Conservation (phyloP, 2,113 vertebrate species). For the Pycnonotus jocosus region DNA sequence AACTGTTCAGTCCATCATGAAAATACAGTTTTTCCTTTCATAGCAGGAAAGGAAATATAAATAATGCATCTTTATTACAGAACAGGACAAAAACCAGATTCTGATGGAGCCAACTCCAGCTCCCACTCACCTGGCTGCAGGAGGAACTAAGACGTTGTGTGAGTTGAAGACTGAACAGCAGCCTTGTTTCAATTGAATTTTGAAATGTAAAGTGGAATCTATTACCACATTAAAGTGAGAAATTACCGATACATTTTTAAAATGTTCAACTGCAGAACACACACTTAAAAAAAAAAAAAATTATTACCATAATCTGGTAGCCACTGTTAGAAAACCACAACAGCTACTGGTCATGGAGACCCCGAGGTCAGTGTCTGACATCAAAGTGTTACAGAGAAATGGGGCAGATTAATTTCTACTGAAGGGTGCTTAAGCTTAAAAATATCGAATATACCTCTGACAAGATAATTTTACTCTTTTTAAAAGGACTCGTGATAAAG, state of each 20-base stretch:
- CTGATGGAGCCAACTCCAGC: slow-evolving; percentile 33
- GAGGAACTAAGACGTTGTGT: slow-evolving; percentile 44
- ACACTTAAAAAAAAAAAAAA: slow-evolving; percentile 9
- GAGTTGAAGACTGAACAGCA: slow-evolving; percentile 51
- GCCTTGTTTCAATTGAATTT: slow-evolving; percentile 22
- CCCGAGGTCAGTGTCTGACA: slow-evolving; percentile 27
- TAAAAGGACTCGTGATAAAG: slow-evolving; percentile 59
- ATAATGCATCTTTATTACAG: slow-evolving; percentile 73
- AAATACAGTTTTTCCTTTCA: slow-evolving; percentile 64
- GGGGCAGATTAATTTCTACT: slow-evolving; percentile 22
- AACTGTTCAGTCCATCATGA: slow-evolving; percentile 73
- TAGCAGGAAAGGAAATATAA: slow-evolving; percentile 75
- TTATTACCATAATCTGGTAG: slow-evolving; percentile 14
- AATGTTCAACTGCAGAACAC: slow-evolving; percentile 47
- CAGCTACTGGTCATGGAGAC: slow-evolving; percentile 39
- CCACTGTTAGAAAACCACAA: slow-evolving; percentile 58
- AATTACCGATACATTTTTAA: slow-evolving; percentile 23
- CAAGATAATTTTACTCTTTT: slow-evolving; percentile 66
- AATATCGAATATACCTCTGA: slow-evolving; percentile 46
- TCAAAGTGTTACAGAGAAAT: slow-evolving; percentile 48
- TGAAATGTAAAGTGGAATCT: slow-evolving; percentile 52
- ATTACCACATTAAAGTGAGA: slow-evolving; percentile 44
- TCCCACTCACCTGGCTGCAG: slow-evolving; percentile 29
- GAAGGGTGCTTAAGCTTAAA: slow-evolving; percentile 56
- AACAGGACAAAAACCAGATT: slow-evolving; percentile 38